These are phyloP conservation scores for Samia ricini DNA, from an alignment of 1,140 invertebrate genomes.

Conservation along the genomic window DNA sequence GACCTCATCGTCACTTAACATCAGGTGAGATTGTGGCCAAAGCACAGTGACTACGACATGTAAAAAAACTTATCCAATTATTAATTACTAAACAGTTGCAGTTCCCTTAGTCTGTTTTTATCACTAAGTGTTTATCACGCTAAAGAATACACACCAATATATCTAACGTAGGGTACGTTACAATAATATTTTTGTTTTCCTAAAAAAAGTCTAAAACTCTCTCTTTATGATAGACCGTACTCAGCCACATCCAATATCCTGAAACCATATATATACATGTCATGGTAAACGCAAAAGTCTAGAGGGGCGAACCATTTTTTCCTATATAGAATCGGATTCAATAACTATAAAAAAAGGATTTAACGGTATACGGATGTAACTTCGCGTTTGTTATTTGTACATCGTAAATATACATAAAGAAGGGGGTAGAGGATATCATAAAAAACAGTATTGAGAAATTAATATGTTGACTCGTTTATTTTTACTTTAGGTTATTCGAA, in stretches of 20 bases:
- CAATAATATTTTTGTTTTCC: not conserved
- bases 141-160: too few species aligned
- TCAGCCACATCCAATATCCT: not conserved
- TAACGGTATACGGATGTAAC: not conserved
- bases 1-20: too few species aligned
- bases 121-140: too few species aligned
- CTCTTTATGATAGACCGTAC: not conserved
- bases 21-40: too few species aligned
- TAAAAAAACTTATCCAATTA: too few species aligned
- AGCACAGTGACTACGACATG: too few species aligned
- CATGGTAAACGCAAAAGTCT: not conserved
- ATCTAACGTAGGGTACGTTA: not conserved
- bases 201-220: not conserved
- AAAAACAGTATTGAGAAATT: not conserved
- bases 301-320: not conserved
- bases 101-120: too few species aligned
- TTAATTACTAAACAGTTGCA: too few species aligned
- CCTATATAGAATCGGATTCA: not conserved
- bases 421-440: not conserved
- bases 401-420: not conserved
- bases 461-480: not conserved
- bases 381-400: not conserved
- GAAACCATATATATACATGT: not conserved
- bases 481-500: too few species aligned
- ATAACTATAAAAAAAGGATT: conserved; percentile 1